Evolutionary conservation across 2,888 invertebrate genomes (phyloP).

Genomic region (Caenorhabditis parvicauda): DNA sequence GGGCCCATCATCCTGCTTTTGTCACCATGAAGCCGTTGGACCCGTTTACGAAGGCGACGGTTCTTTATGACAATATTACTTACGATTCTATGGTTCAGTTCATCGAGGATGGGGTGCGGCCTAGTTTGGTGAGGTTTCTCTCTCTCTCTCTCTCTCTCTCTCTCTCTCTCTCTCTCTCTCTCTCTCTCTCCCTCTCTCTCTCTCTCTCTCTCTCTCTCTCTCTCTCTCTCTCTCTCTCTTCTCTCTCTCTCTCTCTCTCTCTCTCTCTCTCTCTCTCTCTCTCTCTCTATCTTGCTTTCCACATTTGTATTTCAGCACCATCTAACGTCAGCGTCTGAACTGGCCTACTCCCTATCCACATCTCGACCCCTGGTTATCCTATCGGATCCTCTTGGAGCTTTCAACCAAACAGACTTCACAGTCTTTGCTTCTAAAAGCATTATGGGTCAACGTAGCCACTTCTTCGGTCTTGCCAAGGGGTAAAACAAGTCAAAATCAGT

Average conservation of each 20-base stretch:
- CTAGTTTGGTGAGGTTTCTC: no score
- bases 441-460: no score
- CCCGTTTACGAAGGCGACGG: slow-evolving; percentile 22
- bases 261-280: not conserved
- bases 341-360: no score
- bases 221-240: not conserved
- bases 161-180: no score
- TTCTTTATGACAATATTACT: slow-evolving; percentile 19
- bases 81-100: slow-evolving; percentile 21
- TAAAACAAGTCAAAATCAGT: no score
- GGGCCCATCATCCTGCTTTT: slow-evolving; percentile 34
- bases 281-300: not conserved
- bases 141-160: no score
- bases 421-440: no score
- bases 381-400: no score
- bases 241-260: slow-evolving; percentile 3
- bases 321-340: no score
- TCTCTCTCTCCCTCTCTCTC: not conserved
- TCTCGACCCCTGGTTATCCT: no score
- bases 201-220: not conserved
- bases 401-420: no score
- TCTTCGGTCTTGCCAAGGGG: no score
- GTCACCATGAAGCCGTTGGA: slow-evolving; percentile 38
- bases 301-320: not conserved
- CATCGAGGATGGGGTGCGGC: slow-evolving; percentile 19